These are phyloP conservation scores for Trochalopteron elliotii DNA, from an alignment of 2,113 vertebrate species.

Conservation along the genomic window DNA sequence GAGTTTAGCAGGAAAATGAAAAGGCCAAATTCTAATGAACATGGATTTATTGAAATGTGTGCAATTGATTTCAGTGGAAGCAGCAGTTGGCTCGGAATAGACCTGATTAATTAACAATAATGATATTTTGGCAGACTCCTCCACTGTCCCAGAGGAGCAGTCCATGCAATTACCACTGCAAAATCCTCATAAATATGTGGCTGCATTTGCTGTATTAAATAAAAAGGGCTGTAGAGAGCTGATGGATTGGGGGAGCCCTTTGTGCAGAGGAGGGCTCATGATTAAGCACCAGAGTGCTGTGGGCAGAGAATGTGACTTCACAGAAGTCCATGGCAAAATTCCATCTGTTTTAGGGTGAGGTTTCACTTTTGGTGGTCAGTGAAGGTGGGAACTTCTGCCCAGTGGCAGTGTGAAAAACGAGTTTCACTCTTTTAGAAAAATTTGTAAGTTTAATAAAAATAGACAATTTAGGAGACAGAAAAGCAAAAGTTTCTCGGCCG, in stretches of 20 bases:
- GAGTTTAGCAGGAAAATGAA: neutral
- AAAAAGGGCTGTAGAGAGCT: neutral
- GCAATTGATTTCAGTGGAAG: neutral
- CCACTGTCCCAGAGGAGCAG: neutral
- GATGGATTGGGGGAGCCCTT: neutral
- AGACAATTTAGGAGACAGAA: too few relatives aligned
- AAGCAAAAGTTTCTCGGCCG: too few relatives aligned
- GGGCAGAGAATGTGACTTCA: neutral
- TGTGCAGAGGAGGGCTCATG: neutral
- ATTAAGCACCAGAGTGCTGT: neutral
- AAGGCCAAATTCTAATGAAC: neutral
- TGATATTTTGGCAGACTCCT: conserved; percentile 16
- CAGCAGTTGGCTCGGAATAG: neutral
- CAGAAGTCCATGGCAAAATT: neutral
- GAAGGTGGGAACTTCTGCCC: neutral
- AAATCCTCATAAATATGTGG: conserved; percentile 1
- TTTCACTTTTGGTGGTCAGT: neutral
- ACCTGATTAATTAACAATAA: conserved; percentile 34
- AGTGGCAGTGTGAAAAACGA: too few relatives aligned
- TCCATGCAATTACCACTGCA: neutral
- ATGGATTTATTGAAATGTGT: neutral
- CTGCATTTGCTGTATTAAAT: neutral
- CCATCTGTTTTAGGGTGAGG: neutral
- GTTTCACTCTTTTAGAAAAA: too few relatives aligned
- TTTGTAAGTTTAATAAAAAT: too few relatives aligned